A percentile compares a stretch with the other conserved stretches of the same genome.
Evolutionary conservation across 2,888 invertebrate genomes (phyloP).

Genomic region (Meiosimyza decipiens): DNA sequence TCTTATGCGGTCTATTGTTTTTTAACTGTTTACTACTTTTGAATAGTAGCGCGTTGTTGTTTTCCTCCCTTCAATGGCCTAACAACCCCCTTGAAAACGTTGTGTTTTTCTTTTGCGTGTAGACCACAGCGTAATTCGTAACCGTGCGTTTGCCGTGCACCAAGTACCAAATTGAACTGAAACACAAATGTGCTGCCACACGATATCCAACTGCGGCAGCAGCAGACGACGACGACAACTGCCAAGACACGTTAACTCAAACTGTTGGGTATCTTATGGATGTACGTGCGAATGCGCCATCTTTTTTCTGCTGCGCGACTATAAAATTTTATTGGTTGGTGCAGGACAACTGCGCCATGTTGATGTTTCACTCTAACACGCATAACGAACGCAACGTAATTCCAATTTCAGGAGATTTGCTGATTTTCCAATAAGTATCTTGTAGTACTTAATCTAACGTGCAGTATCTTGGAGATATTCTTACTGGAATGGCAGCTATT

Average conservation of each 20-base stretch:
- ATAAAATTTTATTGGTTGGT: conserved; percentile 38
- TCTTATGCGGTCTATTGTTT: conserved; percentile 24
- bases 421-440: conserved; percentile 31
- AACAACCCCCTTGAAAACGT: background rate
- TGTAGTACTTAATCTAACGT: no score
- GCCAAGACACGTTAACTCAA: conserved; percentile 41
- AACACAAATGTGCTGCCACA: conserved; percentile 53
- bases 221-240: conserved; percentile 38
- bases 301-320: conserved; percentile 30
- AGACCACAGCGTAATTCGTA: conserved; percentile 32
- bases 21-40: conserved; percentile 6
- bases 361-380: conserved; percentile 21
- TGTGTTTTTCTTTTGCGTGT: conserved; percentile 24
- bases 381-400: background rate
- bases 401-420: conserved; percentile 21
- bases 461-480: background rate
- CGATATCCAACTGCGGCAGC: conserved; percentile 39
- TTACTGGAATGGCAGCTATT: background rate
- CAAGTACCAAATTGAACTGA: conserved; percentile 62
- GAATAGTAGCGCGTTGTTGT: conserved; percentile 10
- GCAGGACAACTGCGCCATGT: conserved; percentile 25
- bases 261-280: conserved; percentile 22
- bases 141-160: conserved; percentile 54
- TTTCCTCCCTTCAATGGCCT: conserved; percentile 18
- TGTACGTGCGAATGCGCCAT: conserved; percentile 36